A percentile compares a stretch with the other conserved stretches of the same genome.
Evolutionary conservation across 1,140 invertebrate genomes (phyloP).

Genomic region (Pogonomyrmex barbatus): DNA sequence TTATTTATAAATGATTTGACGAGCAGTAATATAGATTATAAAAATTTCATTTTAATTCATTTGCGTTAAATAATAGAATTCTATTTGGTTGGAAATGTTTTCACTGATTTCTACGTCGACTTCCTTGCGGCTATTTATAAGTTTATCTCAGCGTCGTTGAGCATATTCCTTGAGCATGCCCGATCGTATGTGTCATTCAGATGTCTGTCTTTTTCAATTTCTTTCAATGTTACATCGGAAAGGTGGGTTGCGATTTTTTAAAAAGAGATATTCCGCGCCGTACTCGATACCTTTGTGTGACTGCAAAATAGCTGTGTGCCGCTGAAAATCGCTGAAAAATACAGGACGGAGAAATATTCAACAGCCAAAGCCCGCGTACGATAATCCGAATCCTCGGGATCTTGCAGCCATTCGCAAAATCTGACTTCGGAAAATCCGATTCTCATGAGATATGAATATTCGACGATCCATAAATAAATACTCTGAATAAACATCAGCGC

Average conservation of each 20-base stretch:
- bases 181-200: constrained; percentile 29
- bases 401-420: constrained; percentile 4
- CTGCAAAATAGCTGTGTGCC: background rate
- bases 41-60: background rate
- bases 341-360: constrained; percentile 13
- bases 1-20: background rate
- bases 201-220: constrained; percentile 26
- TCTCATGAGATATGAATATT: constrained; percentile 40
- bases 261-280: background rate
- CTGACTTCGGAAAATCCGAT: constrained; percentile 49
- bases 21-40: background rate
- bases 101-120: constrained; percentile 71
- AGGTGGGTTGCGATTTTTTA: constrained; percentile 19
- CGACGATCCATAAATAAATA: constrained; percentile 24
- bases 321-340: constrained; percentile 24
- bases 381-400: constrained; percentile 31
- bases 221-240: background rate
- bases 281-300: background rate
- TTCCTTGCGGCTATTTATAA: constrained; percentile 75
- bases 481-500: constrained; percentile 10
- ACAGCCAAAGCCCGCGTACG: background rate
- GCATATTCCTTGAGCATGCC: constrained; percentile 41
- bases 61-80: constrained; percentile 1
- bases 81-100: constrained; percentile 66
- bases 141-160: constrained; percentile 64